phyloP scores from a whole-genome alignment of 2,797 vertebrate species.

The Lycodopsis pacificus region DNA sequence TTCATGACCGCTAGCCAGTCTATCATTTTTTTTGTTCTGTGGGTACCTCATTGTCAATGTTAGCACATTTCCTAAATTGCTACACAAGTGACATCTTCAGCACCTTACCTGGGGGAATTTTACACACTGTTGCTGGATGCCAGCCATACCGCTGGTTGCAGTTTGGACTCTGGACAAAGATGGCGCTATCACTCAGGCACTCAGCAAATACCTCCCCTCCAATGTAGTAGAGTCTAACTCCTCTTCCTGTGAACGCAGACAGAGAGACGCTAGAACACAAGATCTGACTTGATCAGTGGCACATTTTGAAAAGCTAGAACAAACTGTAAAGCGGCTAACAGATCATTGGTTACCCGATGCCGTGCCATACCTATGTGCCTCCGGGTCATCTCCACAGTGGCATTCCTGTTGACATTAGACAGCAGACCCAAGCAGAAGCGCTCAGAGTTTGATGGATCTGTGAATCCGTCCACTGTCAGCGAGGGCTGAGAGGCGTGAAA shows the following conservation, averaged over 20 bases:
- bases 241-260: slow-evolving; percentile 87
- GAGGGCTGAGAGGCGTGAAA: slow-evolving; percentile 98
- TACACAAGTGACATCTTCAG: neutral
- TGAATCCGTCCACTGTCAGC: slow-evolving; percentile 97
- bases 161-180: slow-evolving; percentile 99
- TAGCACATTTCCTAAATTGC: neutral
- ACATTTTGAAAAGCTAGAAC: neutral
- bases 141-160: slow-evolving; percentile 99
- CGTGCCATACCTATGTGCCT: slow-evolving; percentile 92
- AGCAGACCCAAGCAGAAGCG: slow-evolving; percentile 97
- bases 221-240: slow-evolving; percentile 98
- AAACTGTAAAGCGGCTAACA: neutral
- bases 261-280: slow-evolving; percentile 1
- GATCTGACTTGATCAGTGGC: neutral
- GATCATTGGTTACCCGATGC: neutral
- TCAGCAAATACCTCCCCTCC: slow-evolving; percentile 99
- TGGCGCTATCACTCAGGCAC: slow-evolving; percentile 98
- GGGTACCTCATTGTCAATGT: neutral
- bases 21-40: too few relatives aligned
- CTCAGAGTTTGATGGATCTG: slow-evolving; percentile 98
- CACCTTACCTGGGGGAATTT: slow-evolving; percentile 94
- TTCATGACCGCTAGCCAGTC: neutral
- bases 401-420: slow-evolving; percentile 98
- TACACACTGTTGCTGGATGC: slow-evolving; percentile 99
- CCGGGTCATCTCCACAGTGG: slow-evolving; percentile 98